Conservation (phyloP, 2,888 invertebrate species). For the Cantharis nigra region DNA sequence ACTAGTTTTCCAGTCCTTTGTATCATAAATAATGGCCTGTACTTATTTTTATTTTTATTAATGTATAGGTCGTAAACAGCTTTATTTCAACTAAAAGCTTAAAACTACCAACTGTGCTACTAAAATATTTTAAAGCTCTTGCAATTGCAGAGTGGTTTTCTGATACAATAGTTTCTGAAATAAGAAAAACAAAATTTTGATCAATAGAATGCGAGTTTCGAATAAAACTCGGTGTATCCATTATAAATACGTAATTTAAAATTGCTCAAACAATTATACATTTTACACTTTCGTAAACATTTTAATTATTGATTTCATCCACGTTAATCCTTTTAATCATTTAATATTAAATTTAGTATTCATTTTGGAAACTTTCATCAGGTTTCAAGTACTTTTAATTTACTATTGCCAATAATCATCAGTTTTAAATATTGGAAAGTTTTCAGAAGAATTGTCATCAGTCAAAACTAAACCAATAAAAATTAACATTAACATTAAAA, state of each 20-base stretch:
- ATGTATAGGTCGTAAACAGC: not conserved
- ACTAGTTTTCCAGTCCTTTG: not conserved
- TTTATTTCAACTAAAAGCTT: not conserved
- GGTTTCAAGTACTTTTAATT: not conserved
- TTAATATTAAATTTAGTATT: not conserved
- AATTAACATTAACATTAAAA: too few relatives aligned
- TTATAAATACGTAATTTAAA: not conserved
- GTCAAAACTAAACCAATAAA: too few relatives aligned
- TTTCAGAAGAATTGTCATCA: too few relatives aligned
- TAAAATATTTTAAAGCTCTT: slow-evolving; percentile 4
- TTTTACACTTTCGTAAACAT: not conserved
- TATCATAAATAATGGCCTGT: not conserved
- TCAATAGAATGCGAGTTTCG: not conserved
- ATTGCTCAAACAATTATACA: not conserved
- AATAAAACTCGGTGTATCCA: not conserved
- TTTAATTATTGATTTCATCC: not conserved
- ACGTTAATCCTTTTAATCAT: not conserved
- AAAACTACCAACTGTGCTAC: not conserved
- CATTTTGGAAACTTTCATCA: not conserved
- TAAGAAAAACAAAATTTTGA: not conserved
- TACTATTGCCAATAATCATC: not conserved
- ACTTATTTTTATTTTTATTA: not conserved
- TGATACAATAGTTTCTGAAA: not conserved
- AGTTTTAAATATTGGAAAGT: too few relatives aligned
- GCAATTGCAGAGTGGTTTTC: not conserved